Base-by-base conservation (phyloP, 2,888 invertebrate genomes). In the Ochropacha duplaris region DNA sequence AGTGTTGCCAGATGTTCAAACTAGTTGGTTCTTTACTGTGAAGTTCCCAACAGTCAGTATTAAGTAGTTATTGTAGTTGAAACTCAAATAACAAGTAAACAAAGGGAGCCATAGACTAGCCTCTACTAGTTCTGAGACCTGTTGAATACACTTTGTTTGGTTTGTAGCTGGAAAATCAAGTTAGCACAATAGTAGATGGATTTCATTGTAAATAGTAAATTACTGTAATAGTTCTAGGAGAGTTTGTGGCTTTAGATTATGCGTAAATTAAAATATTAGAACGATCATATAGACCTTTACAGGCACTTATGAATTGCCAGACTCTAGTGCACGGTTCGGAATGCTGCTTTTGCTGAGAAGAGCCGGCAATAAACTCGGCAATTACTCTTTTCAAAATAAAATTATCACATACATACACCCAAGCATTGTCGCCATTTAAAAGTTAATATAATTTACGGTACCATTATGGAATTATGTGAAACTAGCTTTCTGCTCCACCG, bases 51-150 rank as follows among this genome's bases (percentile, higher is more conserved):
- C 52, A 22, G 56, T 56, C 34, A 52, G 57, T 49, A 14, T 28
- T 22, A 52, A 57, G 49, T 49, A 22, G 44, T 57, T 50, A 36
- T 22, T 28, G 52, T 57, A 28, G 22, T 57, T 14, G 28, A 51
- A 57, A 54, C 55, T 58, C 55, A 22, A 57, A 55, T 60, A 50
- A 57, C 50, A 19, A 54, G 55, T 55, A 54, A 57, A 60, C 60
- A 60, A 59, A 59, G 54, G 28, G 36, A 50, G 31, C 24, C n/a
- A 26, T 34, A 54, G 54, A 52, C 24, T 26, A 57, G 34, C 61
- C 54, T 52, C 60, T 56, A 64, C 59, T 61, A 69, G 68, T 79
- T 76, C 76, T 61, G 39, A 60, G 79, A 78, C 68, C 60, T 73
- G 77, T 74, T 78, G 74, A 76, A 73, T 74, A 64, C 64, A 60